Base-by-base conservation (phyloP, 2,888 invertebrate genomes). In the Rhimphoctona megacephalus region DNA sequence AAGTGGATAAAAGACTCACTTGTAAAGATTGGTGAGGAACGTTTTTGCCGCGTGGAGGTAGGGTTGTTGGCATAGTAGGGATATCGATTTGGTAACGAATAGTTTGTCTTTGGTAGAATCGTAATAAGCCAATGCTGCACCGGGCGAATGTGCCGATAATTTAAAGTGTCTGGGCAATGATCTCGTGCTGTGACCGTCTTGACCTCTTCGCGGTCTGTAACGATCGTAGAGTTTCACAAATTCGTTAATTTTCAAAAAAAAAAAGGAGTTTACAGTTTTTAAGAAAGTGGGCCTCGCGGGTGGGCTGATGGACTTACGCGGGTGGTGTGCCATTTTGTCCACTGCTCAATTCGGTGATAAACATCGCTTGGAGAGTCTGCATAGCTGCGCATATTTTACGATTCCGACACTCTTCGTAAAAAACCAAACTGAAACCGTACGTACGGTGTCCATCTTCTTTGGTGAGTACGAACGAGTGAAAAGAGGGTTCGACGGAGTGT, bases 381-480 rank as follows among this genome's bases (percentile, higher is more conserved):
- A 99, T 99, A 77, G 99, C 99, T 92, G 97, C 97, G 94, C 98
- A 98, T 90, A 99, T 98, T 94, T 98, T 97, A 77, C 97, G 95
- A 94, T 98, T 98, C 83, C 97, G 96, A 89, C 99, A 98, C 95
- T 99, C 98, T 95, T 99, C 99, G 95, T 97, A 99, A 94, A 99
- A 99, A 25, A 99, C 97, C 90, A 98, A 96, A 92, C 98, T 98
- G 92, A 98, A 98, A 85, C 99, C 99, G 95, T 98, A 99, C 90
- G 97, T 97, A 90, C 99, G 96, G 89, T 97, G 97, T 81, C 99
- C 99, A 96, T 99, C 99, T 95, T 99, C 99, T 91, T 98, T 96
- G 19, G 99, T 99, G 87, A 99, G 98, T 81, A 99, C 97, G 95
- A 99, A 99, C 72, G 99, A 98, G 95, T 99, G 99, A 94, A 99